phyloP scores from a whole-genome alignment of 2,888 invertebrate species.

The Drosophila rubida region DNA sequence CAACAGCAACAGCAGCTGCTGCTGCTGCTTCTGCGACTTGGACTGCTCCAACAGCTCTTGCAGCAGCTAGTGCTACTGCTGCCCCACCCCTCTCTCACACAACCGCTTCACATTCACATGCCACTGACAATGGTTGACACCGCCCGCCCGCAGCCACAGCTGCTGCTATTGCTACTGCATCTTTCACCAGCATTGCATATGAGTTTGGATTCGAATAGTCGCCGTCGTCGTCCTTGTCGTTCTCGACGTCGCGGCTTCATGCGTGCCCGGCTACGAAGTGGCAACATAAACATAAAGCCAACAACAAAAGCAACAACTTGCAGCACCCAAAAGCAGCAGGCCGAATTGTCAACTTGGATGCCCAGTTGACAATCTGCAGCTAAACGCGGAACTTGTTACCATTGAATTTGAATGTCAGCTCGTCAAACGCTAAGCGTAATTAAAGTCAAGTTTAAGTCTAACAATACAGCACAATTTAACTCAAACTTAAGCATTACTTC shows the following conservation, averaged over 20 bases:
- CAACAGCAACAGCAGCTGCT: slow-evolving; percentile 48
- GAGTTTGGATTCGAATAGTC: slow-evolving; percentile 36
- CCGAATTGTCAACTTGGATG: slow-evolving; percentile 10
- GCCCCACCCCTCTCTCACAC: background rate
- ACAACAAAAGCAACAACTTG: slow-evolving; percentile 44
- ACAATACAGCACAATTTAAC: too few species aligned
- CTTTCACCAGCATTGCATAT: slow-evolving; percentile 52
- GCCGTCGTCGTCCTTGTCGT: slow-evolving; percentile 20
- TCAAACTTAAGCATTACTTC: too few species aligned
- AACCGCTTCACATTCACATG: slow-evolving; percentile 9
- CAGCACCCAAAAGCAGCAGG: slow-evolving; percentile 28
- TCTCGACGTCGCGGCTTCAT: slow-evolving; percentile 53
- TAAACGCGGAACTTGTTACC: background rate
- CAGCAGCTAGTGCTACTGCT: background rate
- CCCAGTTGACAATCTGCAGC: slow-evolving; percentile 43
- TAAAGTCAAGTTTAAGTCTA: background rate
- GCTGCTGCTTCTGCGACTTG: slow-evolving; percentile 26
- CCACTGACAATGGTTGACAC: slow-evolving; percentile 74
- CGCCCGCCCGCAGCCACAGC: slow-evolving; percentile 29
- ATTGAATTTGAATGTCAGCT: background rate
- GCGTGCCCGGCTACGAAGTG: slow-evolving; percentile 72
- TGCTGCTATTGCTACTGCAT: slow-evolving; percentile 33
- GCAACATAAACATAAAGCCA: slow-evolving; percentile 76
- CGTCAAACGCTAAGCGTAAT: too few species aligned
- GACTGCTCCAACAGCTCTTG: slow-evolving; percentile 22